Base-by-base conservation (phyloP, 2,113 vertebrate species). In the Pyxicephalus adspersus region DNA sequence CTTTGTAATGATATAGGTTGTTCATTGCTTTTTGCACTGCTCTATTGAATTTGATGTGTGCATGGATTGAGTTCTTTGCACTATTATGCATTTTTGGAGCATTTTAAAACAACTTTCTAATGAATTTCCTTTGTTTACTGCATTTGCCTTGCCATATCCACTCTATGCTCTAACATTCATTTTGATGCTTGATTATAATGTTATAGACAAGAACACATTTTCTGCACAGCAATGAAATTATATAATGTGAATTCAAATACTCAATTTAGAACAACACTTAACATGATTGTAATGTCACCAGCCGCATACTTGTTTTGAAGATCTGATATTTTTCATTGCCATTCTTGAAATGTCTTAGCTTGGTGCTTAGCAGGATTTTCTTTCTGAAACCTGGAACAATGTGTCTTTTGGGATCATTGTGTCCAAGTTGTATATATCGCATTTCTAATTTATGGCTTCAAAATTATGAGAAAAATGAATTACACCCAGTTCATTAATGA, bases 141-240 rank as follows among this genome's bases (percentile, higher is more conserved):
- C 18, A 1, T 31, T 52, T 55, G 52, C 25, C 51, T 72, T 57
- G 45, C 28, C 68, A 72, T 61, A 38, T 45, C 31, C 52, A 38
- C 72, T 75, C n/a, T 61, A 23, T 75, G 29, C 38, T 75, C 57
- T 75, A 75, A 23, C 61, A 75, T 75, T 29, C 54, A 61, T 52
- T 67, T 68, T 79, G 29, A 55, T 55, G 45, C 63, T 66, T 77
- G 76, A 77, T 77, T 77, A 66, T 65, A 66, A 65, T 67, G 64
- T 57, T 66, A 55, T 38, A n/a, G 63, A 50, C 23, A 76, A 25
- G 76, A 64, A 65, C 66, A 77, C 76, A 77, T 66, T 76, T 77
- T 77, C 63, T 65, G 63, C 31, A 77, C 76, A 77, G 50, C 76
- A 66, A 77, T 66, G 66, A 65, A 77, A 66, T 77, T 66, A 77